phyloP scores from a whole-genome alignment of 2,113 vertebrate genomes.

The Gorsachius goisagi region DNA sequence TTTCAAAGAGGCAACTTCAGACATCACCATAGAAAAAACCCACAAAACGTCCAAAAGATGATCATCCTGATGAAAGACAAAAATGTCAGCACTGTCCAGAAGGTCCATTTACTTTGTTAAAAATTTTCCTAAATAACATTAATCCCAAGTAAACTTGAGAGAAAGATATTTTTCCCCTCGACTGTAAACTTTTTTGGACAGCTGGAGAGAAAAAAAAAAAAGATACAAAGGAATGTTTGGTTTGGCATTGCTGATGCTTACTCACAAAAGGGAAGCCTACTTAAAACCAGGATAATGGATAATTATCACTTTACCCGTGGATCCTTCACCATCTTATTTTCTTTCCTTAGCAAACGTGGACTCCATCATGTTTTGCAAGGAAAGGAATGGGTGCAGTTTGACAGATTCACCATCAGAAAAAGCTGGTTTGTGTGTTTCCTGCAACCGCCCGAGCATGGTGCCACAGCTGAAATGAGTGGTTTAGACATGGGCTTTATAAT shows the following conservation, averaged over 20 bases:
- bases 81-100: neutral
- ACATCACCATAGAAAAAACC: neutral
- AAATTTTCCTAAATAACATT: neutral
- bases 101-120: neutral
- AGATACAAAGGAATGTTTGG: constrained; percentile 14
- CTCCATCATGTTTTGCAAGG: neutral
- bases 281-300: neutral
- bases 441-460: rapidly evolving
- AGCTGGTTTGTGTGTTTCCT: neutral
- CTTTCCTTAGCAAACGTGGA: neutral
- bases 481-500: neutral
- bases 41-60: neutral
- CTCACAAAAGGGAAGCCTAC: neutral
- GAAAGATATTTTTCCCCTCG: neutral
- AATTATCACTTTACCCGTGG: neutral
- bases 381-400: neutral
- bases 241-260: neutral
- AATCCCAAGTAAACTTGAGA: neutral
- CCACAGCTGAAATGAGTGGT: neutral
- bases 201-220: neutral
- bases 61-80: neutral
- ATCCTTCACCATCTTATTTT: neutral
- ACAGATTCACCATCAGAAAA: neutral
- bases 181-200: neutral
- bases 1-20: neutral